phyloP scores from a whole-genome alignment of 2,797 vertebrate genomes.

The Trichosurus vulpecula region DNA sequence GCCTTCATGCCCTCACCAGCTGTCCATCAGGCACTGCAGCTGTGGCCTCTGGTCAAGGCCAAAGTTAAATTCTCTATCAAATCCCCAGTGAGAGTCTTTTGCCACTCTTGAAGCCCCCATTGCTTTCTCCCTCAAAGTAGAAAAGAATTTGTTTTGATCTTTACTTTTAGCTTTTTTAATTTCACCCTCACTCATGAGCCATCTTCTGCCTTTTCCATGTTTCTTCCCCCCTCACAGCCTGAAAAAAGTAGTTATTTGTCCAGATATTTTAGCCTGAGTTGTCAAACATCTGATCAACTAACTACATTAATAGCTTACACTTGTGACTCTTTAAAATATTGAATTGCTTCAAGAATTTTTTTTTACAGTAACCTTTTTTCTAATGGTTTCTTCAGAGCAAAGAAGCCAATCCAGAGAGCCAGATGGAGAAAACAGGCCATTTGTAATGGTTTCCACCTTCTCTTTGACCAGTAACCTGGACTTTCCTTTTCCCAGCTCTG shows the following conservation, averaged over 20 bases:
- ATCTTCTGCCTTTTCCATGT: not conserved
- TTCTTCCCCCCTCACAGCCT: not conserved
- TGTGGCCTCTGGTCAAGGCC: not conserved
- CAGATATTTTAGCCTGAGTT: not conserved
- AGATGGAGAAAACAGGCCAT: not conserved
- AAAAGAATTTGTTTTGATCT: not conserved
- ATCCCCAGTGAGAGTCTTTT: not conserved
- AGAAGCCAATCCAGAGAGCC: not conserved
- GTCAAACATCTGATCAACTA: not conserved
- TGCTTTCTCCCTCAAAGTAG: accelerated
- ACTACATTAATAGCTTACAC: not conserved
- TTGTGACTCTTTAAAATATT: not conserved
- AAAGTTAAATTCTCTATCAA: not conserved
- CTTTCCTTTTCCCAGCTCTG: not conserved
- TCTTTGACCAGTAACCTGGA: not conserved
- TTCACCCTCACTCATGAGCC: not conserved
- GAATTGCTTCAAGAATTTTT: not conserved
- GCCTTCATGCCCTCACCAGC: not conserved
- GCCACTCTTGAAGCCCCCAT: accelerated
- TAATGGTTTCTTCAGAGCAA: not conserved
- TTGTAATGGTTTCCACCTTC: not conserved
- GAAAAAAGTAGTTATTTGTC: not conserved
- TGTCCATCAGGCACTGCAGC: not conserved
- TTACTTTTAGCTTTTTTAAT: not conserved
- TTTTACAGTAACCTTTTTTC: not conserved